A percentile compares a stretch with the other conserved stretches of the same genome.
phyloP scores from a whole-genome alignment of 2,113 vertebrate genomes.

The Macrotis lagotis region DNA sequence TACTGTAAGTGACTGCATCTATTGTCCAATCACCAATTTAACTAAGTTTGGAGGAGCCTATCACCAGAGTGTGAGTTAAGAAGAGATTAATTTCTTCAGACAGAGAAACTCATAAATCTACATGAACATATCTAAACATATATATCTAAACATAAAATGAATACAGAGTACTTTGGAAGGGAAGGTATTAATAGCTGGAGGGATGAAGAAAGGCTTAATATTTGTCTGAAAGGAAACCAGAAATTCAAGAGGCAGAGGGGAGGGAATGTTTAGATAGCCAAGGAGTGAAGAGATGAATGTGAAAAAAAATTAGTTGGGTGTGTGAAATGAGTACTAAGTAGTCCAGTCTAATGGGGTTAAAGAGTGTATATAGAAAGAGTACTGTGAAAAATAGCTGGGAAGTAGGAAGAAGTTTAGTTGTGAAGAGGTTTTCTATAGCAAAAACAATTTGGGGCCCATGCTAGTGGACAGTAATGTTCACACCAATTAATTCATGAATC shows the following conservation, averaged over 20 bases:
- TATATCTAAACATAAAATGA: no score
- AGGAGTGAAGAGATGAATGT: neutral
- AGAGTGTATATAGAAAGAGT: neutral
- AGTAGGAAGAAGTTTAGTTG: neutral
- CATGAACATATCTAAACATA: no score
- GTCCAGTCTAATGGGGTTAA: neutral
- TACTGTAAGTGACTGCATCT: constrained; percentile 1
- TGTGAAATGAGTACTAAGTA: neutral
- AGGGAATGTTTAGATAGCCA: neutral
- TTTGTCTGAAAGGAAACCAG: neutral
- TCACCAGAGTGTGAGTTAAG: no score
- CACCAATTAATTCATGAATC: neutral
- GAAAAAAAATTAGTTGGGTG: neutral
- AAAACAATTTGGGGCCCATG: neutral
- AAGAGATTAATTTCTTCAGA: no score
- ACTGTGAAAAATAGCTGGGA: neutral
- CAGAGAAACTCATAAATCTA: no score
- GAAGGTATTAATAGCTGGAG: no score
- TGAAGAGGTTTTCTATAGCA: neutral
- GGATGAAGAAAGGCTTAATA: neutral
- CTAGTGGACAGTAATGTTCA: neutral
- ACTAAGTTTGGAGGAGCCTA: no score
- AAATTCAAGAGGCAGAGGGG: neutral
- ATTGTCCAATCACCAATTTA: no score
- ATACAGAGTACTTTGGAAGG: neutral